These are phyloP conservation scores for Atrichornis clamosus DNA, from an alignment of 2,113 vertebrate species.

Conservation along the genomic window DNA sequence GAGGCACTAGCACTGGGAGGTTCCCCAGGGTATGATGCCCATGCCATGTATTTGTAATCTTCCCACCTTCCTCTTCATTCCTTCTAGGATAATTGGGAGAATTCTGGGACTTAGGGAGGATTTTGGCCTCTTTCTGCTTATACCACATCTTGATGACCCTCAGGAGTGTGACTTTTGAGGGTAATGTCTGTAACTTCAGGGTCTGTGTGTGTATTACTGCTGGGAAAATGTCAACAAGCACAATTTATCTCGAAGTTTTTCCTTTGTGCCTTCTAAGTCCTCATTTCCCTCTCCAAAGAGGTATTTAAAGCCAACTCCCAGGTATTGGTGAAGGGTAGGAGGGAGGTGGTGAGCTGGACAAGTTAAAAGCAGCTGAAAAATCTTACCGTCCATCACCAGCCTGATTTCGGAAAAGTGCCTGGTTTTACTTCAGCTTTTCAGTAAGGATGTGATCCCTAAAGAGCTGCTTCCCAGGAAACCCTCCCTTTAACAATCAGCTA, in stretches of 20 bases:
- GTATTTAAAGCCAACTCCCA: background rate
- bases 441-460: background rate
- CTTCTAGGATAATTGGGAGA: background rate
- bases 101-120: background rate
- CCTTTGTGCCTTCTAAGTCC: background rate
- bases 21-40: background rate
- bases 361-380: background rate
- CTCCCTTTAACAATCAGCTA: slow-evolving; percentile 24
- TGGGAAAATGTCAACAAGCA: background rate
- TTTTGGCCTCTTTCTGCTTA: background rate
- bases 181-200: background rate
- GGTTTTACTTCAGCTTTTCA: background rate
- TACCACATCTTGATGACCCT: background rate
- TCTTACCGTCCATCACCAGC: background rate
- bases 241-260: background rate
- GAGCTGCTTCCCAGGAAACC: background rate
- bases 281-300: background rate
- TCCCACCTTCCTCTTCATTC: background rate
- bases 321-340: background rate
- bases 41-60: rapidly evolving
- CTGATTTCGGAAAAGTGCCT: background rate
- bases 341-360: background rate
- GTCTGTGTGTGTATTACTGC: rapidly evolving
- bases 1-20: background rate
- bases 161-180: background rate